Evolutionary conservation across 2,797 vertebrate species (phyloP), one percentile per base, ranked within the genome.

Genomic region (Cyclura pinguis): DNA sequence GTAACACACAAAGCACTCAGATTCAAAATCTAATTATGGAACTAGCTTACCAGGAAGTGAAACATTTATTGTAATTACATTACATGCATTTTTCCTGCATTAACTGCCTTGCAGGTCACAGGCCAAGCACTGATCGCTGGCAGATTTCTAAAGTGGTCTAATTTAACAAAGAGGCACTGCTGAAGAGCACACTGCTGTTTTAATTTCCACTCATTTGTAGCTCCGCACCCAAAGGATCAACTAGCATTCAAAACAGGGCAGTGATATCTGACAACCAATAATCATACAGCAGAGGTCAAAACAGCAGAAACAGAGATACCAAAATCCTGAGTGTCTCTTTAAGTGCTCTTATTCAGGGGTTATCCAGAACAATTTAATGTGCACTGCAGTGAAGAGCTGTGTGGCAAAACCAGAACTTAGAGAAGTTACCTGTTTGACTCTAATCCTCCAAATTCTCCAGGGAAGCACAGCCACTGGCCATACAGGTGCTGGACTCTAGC

Each of bases 1-100:
- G 52, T 55, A 55, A 93, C 2, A 89, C 55, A 32, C 57, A 4
- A 88, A 88, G 80, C 82, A 2, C 50, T 29, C 80, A 85, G 83
- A 50, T 18, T 38, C 87, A 80, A 93, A 94, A 86, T 6, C 73
- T 64, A 88, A 92, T 57, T 85, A 85, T 18, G 85, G 50, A 83
- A 84, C 47, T 62, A 3, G 50, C 52, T 80, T 27, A 72, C 90
- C 91, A 92, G 93, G 86, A 96, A 96, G 90, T 80, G 90, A 85
- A 80, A 38, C 90, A 87, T 86, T 94, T 93, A 88, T 47, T 88
- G 35, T 74, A 55, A 95, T 89, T n/a, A 57, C 76, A 85, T 73
- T 91, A 83, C 35, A 57, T 77, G 80, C 90, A 87, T 92, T 92
- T 92, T 35, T 91, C 84, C 85, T 73, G 22, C 88, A 24, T 24